Evolutionary conservation across 2,797 vertebrate species (phyloP), one percentile per base, ranked within the genome.

Genomic region (Sebastes iracundus): DNA sequence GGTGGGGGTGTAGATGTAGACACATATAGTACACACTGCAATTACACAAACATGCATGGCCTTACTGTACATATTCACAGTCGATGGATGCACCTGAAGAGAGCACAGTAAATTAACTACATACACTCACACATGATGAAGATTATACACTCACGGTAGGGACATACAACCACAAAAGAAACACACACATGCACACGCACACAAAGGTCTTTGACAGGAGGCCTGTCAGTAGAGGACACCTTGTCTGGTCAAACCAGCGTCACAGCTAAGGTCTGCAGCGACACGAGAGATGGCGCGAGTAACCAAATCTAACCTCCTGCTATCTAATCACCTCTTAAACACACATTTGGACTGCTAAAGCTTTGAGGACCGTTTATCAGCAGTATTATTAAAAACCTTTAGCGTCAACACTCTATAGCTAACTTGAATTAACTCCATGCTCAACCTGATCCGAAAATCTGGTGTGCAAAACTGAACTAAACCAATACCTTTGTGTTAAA

Each of bases 221-320:
- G 28, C 16, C 14, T 55, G 70, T 25, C 33, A 55, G 67, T 65
- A 75, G 56, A 88, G 73, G 86, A 91, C 84, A 88, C 79, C 68
- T 65, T 55, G 86, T 89, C 89, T 83, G 81, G 72, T 84, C 87
- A 79, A 77, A 79, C 56, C 75, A 80, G 84, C 82, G 83, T 91
- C 90, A 86, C 80, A 49, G 66, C 66, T 27, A 55, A 84, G 68
- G 53, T 88, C 86, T 80, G 72, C 32, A 74, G 79, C 35, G 74
- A 89, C 73, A 91, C 11, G 27, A 32, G 91, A 89, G 77, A 86
- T 30, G 76, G 55, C 4, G 22, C 27, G 78, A 69, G 87, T 70
- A 91, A 90, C 90, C 69, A 75, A 82, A 92, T 80, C 89, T 72
- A 70, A 75, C 68, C 70, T 33, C 62, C 68, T 79, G 84, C 49